Conservation (phyloP, 2,113 vertebrate genomes). For the Myodes glareolus region DNA sequence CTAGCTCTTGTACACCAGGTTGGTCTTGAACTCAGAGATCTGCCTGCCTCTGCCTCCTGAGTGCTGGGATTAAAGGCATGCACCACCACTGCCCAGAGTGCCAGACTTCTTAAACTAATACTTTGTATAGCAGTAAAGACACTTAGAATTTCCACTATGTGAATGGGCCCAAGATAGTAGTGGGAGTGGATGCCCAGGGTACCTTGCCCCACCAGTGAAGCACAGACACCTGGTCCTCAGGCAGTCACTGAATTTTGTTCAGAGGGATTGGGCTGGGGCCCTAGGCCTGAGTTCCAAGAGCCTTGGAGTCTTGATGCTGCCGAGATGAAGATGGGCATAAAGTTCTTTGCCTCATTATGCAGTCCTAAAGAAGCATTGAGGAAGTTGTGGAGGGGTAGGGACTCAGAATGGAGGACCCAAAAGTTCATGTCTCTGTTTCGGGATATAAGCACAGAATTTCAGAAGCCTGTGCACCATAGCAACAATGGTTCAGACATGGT, state of each 20-base stretch:
- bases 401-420: fast-evolving
- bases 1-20: too few relatives aligned
- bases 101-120: background rate
- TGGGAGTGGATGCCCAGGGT: background rate
- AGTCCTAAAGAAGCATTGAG: background rate
- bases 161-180: background rate
- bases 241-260: background rate
- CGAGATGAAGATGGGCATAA: background rate
- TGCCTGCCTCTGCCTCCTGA: too few relatives aligned
- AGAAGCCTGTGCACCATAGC: background rate
- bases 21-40: too few relatives aligned
- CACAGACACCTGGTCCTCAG: background rate
- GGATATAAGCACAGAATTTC: background rate
- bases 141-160: background rate
- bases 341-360: background rate
- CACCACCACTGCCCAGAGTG: background rate
- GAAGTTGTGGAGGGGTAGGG: background rate
- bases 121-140: background rate
- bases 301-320: too few relatives aligned
- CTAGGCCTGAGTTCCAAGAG: background rate
- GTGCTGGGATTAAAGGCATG: too few relatives aligned
- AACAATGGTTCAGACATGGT: background rate
- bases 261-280: background rate
- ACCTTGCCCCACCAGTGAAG: background rate
- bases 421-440: too few relatives aligned